Evolutionary conservation across 2,113 vertebrate species (phyloP), one percentile per base, ranked within the genome.

Genomic region (Mus spicilegus): DNA sequence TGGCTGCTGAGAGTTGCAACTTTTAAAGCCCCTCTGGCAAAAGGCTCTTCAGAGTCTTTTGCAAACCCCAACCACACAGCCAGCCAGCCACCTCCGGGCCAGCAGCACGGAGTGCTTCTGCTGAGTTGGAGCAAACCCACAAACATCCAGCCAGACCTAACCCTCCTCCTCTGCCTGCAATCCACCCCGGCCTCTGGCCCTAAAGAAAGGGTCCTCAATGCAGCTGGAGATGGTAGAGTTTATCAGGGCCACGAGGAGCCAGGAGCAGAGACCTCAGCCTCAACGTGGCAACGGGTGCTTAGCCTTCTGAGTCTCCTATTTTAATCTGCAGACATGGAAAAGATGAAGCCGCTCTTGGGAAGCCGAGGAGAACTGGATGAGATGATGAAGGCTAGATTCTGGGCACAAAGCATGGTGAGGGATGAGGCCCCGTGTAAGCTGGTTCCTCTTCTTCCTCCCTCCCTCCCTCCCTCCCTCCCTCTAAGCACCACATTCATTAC

Each of bases 1-100:
- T 93, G 94, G 95, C 51, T 97, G 95, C 96, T 97, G 95, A 97
- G 95, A 75, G 89, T 33, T 92, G 95, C 96, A 89, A 89, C 81
- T 96, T 97, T 94, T 91, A 97, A 95, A 96, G 94, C 90, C 96
- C 85, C 89, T 87, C 90, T 63, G 93, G 96, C 89, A 72, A 92
- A 88, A 88, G 90, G 85, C 75, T 70, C 92, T 95, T 61, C 85
- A 78, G 77, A 91, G 90, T 93, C 94, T 95, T 94, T 95, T 94
- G 93, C 92, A 96, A 95, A 94, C 82, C 4, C 86, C 85, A 94
- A 89, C 90, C 93, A 95, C 1, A 12, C 86, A 87, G 61, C 90
- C 76, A 33, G 87, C 92, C 86, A 86, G 61, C 39, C 28, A 2
- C 51, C 39, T 63, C 77, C 72, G 4, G 0, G 76, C 86, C 96